phyloP scores from a whole-genome alignment of 2,888 invertebrate species.

The Punctoribates punctum region DNA sequence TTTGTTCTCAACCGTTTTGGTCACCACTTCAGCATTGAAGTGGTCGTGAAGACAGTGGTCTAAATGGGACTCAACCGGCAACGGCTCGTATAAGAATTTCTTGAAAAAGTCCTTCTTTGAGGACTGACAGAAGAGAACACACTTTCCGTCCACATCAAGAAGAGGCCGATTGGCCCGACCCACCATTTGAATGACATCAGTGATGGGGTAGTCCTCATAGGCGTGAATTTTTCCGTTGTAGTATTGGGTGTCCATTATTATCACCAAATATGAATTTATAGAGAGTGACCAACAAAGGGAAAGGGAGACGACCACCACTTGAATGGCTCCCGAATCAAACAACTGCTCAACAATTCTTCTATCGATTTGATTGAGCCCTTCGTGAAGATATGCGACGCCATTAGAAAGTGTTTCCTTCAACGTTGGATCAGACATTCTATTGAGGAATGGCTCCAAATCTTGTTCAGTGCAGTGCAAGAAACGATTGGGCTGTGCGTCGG shows the following conservation, averaged over 20 bases:
- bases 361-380: conserved; percentile 81
- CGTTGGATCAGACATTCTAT: conserved; percentile 81
- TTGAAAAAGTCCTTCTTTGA: conserved; percentile 98
- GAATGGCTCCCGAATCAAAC: conserved; percentile 86
- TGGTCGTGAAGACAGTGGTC: conserved; percentile 98
- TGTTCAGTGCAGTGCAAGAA: conserved; percentile 85
- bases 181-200: conserved; percentile 96
- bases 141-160: conserved; percentile 85
- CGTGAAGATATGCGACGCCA: conserved; percentile 96
- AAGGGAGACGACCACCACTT: conserved; percentile 84
- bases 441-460: conserved; percentile 81
- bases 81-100: conserved; percentile 92
- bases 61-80: conserved; percentile 95
- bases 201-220: conserved; percentile 94
- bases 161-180: conserved; percentile 90
- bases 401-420: conserved; percentile 85
- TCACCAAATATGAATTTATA: conserved; percentile 85
- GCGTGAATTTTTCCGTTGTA: conserved; percentile 71
- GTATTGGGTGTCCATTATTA: conserved; percentile 93
- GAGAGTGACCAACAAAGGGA: conserved; percentile 89
- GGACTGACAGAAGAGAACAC: conserved; percentile 92
- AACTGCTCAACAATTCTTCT: conserved; percentile 86
- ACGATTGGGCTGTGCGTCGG: conserved; percentile 76
- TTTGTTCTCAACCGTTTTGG: conserved; percentile 99
- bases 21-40: conserved; percentile 99